These are phyloP conservation scores for Pachypanchax playfairii DNA, from an alignment of 2,113 vertebrate genomes.

Conservation along the genomic window DNA sequence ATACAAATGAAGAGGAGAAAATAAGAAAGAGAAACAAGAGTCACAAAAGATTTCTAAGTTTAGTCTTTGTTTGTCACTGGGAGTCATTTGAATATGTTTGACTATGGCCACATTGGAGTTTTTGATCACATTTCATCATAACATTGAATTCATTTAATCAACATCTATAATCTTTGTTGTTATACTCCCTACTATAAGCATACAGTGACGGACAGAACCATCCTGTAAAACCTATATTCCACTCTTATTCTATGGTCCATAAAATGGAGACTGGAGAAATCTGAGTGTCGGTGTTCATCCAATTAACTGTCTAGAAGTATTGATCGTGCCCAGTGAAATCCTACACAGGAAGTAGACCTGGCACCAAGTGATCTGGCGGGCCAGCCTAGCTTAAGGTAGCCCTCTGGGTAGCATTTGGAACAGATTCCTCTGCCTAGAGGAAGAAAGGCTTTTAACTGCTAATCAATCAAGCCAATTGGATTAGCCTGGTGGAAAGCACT, in stretches of 20 bases:
- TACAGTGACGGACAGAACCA: conserved; percentile 41
- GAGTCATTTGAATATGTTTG: conserved; percentile 24
- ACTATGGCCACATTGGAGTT: neutral
- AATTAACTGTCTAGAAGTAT: conserved; percentile 74
- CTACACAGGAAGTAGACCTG: conserved; percentile 74
- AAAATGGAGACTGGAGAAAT: conserved; percentile 67
- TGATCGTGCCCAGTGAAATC: conserved; percentile 70
- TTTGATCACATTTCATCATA: conserved; percentile 27
- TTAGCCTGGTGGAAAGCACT: conserved; percentile 71
- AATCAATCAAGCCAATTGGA: conserved; percentile 76
- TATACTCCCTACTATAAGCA: conserved; percentile 48
- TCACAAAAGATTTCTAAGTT: conserved; percentile 33
- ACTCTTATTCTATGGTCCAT: conserved; percentile 57
- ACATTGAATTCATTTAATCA: conserved; percentile 25
- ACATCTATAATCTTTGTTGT: conserved; percentile 46
- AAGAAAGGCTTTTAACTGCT: conserved; percentile 79
- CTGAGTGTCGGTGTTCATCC: conserved; percentile 71
- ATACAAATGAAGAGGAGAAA: conserved; percentile 5
- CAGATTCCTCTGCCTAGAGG: conserved; percentile 62
- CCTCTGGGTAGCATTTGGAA: conserved; percentile 67
- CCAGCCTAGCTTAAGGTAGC: conserved; percentile 54
- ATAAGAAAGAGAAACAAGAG: conserved; percentile 12
- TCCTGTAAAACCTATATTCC: conserved; percentile 50
- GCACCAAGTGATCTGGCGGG: conserved; percentile 64
- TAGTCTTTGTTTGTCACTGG: conserved; percentile 1